These are phyloP conservation scores for Kryptolebias marmoratus DNA, from an alignment of 2,113 vertebrate genomes.

Conservation along the genomic window DNA sequence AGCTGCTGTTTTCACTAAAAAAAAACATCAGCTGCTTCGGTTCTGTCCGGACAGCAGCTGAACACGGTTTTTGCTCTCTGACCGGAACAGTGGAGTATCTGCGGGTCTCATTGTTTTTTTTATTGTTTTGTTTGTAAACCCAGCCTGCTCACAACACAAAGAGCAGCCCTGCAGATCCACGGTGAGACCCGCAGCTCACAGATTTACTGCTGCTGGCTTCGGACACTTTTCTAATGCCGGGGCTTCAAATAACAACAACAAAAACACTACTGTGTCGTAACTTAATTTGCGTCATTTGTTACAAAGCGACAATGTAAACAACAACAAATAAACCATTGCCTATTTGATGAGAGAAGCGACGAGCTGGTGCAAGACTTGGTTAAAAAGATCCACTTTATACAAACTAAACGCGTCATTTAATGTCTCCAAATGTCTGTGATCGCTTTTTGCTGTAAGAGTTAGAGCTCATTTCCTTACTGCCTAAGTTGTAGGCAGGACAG, in stretches of 20 bases:
- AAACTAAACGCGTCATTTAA: too few species aligned
- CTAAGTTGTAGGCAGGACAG: conserved; percentile 29
- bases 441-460: too few species aligned
- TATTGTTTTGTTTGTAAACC: neutral
- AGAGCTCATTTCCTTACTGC: neutral
- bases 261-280: too few species aligned
- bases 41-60: neutral
- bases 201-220: neutral
- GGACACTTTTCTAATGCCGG: neutral
- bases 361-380: too few species aligned
- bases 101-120: conserved; percentile 12
- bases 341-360: too few species aligned
- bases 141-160: conserved; percentile 56
- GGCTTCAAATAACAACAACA: neutral
- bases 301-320: too few species aligned
- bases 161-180: conserved; percentile 34
- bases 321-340: too few species aligned
- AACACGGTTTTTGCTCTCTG: neutral
- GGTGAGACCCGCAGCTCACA: too few species aligned
- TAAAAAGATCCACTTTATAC: too few species aligned
- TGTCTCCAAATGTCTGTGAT: too few species aligned
- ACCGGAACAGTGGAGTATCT: neutral
- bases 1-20: neutral
- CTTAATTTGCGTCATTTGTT: too few species aligned
- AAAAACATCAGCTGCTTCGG: neutral